Conservation (phyloP, 1,140 invertebrate genomes). For the Temnothorax nylanderi region DNA sequence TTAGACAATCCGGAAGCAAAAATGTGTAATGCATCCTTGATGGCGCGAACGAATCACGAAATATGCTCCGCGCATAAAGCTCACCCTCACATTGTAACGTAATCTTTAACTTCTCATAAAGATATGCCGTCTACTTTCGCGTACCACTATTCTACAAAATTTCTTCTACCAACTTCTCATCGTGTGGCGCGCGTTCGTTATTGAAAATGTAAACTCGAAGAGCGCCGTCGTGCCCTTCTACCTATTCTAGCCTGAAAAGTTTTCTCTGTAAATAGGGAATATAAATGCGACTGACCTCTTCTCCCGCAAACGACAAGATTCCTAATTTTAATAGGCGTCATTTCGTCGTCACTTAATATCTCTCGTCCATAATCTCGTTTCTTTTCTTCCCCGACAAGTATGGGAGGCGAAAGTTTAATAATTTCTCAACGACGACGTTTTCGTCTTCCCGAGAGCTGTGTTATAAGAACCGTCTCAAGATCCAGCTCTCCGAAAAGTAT, state of each 20-base stretch:
- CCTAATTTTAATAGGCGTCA: constrained; percentile 25
- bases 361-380: constrained; percentile 8
- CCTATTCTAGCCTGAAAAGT: background rate
- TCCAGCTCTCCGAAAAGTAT: background rate
- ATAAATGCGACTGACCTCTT: background rate
- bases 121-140: background rate
- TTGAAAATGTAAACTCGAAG: constrained; percentile 49
- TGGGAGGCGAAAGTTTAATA: constrained; percentile 28
- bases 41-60: constrained; percentile 9
- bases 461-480: background rate
- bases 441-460: background rate
- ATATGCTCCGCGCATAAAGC: constrained; percentile 21
- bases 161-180: constrained; percentile 36
- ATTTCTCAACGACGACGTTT: constrained; percentile 10
- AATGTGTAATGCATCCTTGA: constrained; percentile 26
- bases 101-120: constrained; percentile 38
- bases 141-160: constrained; percentile 9
- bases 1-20: background rate
- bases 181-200: background rate
- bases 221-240: too few relatives aligned
- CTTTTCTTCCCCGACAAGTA: background rate
- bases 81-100: background rate
- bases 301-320: background rate
- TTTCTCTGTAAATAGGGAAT: constrained; percentile 8
- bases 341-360: constrained; percentile 26